Percentiles rank a stretch among this genome's conserved stretches.
phyloP scores from a whole-genome alignment of 2,797 vertebrate species.

The Crocidura indochinensis region DNA sequence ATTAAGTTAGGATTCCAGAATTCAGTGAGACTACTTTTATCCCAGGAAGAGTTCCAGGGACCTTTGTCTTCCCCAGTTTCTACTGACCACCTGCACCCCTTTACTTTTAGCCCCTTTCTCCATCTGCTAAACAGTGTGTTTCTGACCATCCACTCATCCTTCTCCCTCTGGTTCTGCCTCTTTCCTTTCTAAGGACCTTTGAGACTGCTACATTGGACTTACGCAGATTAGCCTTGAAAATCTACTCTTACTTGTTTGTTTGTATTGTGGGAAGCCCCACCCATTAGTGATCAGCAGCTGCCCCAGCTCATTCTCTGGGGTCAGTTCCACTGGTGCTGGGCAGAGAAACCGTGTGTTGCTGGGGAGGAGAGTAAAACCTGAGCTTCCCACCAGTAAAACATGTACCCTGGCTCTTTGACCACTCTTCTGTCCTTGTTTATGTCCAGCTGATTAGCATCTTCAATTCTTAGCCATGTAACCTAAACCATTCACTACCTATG shows the following conservation, averaged over 20 bases:
- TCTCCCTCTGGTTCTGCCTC: not conserved
- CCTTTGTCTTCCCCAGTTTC: not conserved
- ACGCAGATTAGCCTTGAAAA: not conserved
- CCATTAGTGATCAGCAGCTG: too few species aligned
- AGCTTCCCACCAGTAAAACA: too few species aligned
- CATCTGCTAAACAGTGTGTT: not conserved
- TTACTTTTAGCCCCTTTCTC: not conserved
- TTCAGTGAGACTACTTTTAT: not conserved
- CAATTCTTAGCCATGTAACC: not conserved
- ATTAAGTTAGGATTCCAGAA: not conserved
- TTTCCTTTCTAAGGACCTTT: not conserved
- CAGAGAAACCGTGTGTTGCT: too few species aligned
- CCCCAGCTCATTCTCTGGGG: too few species aligned
- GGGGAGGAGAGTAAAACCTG: too few species aligned
- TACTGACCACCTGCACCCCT: not conserved
- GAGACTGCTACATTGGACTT: not conserved
- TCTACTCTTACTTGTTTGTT: not conserved
- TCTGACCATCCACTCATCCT: not conserved
- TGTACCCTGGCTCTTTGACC: too few species aligned
- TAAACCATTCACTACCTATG: conserved; percentile 7
- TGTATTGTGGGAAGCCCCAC: not conserved
- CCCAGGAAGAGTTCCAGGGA: not conserved
- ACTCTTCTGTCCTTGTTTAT: not conserved
- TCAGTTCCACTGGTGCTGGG: too few species aligned
- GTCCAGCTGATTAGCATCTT: not conserved